A percentile compares a stretch with the other conserved stretches of the same genome.
phyloP scores from a whole-genome alignment of 1,140 invertebrate species.

The Eciton burchellii region DNA sequence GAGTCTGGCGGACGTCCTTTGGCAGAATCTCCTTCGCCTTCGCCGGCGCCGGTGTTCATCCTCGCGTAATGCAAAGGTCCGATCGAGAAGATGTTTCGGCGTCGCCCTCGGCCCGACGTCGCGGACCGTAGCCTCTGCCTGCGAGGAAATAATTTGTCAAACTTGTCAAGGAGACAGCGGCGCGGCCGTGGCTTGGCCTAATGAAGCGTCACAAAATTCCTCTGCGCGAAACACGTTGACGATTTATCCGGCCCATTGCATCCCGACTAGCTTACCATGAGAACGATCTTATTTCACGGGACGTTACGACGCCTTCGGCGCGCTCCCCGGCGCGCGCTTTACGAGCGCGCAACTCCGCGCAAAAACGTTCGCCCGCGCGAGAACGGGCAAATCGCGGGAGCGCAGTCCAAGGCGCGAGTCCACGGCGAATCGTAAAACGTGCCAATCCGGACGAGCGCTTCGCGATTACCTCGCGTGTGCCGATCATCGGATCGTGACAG shows the following conservation, averaged over 20 bases:
- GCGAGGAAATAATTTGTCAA: conserved; percentile 83
- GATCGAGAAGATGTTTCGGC: conserved; percentile 59
- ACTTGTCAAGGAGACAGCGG: conserved; percentile 82
- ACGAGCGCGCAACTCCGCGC: conserved; percentile 38
- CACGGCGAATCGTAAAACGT: conserved; percentile 58
- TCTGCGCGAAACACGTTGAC: conserved; percentile 81
- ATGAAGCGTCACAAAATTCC: conserved; percentile 84
- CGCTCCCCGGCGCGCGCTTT: conserved; percentile 50
- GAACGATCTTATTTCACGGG: conserved; percentile 76
- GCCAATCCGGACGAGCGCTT: conserved; percentile 30
- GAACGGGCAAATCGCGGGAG: conserved; percentile 21
- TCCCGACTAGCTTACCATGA: conserved; percentile 64
- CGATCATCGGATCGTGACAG: conserved; percentile 54
- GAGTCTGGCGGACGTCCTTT: not conserved
- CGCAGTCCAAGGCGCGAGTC: conserved; percentile 26
- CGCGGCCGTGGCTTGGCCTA: conserved; percentile 77
- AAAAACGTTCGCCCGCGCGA: conserved; percentile 25
- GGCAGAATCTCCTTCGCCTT: conserved; percentile 3
- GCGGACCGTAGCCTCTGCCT: conserved; percentile 36
- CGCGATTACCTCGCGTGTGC: conserved; percentile 18
- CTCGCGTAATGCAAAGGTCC: conserved; percentile 45
- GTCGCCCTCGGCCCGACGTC: conserved; percentile 47
- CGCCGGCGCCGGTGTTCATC: not conserved
- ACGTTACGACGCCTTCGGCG: conserved; percentile 61
- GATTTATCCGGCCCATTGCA: conserved; percentile 81